Evolutionary conservation across 1,140 invertebrate species (phyloP).

Genomic region (Pentalonia nigronervosa): DNA sequence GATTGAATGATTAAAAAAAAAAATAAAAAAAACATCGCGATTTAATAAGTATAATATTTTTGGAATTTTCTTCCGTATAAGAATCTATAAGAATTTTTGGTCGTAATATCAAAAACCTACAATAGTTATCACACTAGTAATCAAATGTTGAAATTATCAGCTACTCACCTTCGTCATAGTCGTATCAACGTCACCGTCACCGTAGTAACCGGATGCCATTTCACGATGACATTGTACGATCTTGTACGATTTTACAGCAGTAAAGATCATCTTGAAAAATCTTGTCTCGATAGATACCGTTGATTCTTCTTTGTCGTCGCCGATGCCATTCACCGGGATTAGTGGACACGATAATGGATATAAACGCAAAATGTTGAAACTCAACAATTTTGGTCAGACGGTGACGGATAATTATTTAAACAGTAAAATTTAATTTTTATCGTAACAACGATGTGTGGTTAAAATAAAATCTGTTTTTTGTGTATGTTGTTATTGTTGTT

Average conservation of each 20-base stretch:
- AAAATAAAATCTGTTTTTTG: not conserved
- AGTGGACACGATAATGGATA: not conserved
- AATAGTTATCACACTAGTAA: not conserved
- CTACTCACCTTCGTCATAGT: not conserved
- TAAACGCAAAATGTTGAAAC: not conserved
- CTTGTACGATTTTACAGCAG: not conserved
- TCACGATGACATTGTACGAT: not conserved
- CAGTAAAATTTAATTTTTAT: not conserved
- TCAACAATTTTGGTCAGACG: not conserved
- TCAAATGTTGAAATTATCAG: not conserved
- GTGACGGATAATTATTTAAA: not conserved
- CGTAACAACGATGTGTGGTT: not conserved
- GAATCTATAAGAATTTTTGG: no score
- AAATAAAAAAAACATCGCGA: not conserved
- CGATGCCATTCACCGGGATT: constrained; percentile 34
- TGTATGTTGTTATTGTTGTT: not conserved
- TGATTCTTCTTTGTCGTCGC: not conserved
- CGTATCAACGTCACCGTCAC: not conserved
- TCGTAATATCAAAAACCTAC: not conserved
- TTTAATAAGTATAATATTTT: not conserved
- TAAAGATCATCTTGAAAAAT: not conserved
- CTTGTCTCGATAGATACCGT: constrained; percentile 30
- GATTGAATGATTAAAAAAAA: constrained; percentile 12
- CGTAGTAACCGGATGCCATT: not conserved
- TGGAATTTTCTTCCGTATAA: no score